Evolutionary conservation across 2,797 vertebrate species (phyloP).

Genomic region (Sebastes minor): DNA sequence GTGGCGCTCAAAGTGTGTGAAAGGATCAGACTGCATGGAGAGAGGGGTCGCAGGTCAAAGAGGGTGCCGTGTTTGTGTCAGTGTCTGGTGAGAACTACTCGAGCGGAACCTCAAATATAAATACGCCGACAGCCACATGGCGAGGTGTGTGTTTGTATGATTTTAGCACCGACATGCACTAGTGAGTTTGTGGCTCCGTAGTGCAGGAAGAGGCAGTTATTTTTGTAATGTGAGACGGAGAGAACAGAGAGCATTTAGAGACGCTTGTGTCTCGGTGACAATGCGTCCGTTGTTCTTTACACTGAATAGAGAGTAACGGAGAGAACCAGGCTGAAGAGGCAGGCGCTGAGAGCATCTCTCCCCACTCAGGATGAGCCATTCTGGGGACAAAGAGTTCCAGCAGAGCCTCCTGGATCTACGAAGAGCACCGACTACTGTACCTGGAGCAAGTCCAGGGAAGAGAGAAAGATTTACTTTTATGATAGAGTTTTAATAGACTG

Average conservation of each 20-base stretch:
- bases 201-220: constrained; percentile 23
- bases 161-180: not conserved
- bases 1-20: constrained; percentile 37
- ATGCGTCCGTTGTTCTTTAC: constrained; percentile 41
- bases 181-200: not conserved
- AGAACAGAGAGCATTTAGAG: not conserved
- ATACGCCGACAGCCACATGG: constrained; percentile 29
- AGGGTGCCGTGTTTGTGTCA: constrained; percentile 55
- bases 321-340: constrained; percentile 4
- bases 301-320: not conserved
- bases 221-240: constrained; percentile 35
- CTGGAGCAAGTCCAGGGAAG: constrained; percentile 1
- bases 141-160: constrained; percentile 27
- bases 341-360: constrained; percentile 29
- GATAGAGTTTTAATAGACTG: not conserved
- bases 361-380: constrained; percentile 4
- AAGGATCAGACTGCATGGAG: constrained; percentile 16
- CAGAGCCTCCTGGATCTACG: not conserved
- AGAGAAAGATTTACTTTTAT: constrained; percentile 11
- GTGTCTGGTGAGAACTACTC: constrained; percentile 54
- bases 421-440: not conserved
- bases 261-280: constrained; percentile 42
- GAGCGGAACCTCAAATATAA: constrained; percentile 45
- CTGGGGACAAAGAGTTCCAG: not conserved
- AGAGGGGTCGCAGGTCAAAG: constrained; percentile 53